Percentiles rank a stretch among this genome's conserved stretches.
These are phyloP conservation scores for Hemiscyllium ocellatum DNA, from an alignment of 2,113 vertebrate species.

Conservation along the genomic window DNA sequence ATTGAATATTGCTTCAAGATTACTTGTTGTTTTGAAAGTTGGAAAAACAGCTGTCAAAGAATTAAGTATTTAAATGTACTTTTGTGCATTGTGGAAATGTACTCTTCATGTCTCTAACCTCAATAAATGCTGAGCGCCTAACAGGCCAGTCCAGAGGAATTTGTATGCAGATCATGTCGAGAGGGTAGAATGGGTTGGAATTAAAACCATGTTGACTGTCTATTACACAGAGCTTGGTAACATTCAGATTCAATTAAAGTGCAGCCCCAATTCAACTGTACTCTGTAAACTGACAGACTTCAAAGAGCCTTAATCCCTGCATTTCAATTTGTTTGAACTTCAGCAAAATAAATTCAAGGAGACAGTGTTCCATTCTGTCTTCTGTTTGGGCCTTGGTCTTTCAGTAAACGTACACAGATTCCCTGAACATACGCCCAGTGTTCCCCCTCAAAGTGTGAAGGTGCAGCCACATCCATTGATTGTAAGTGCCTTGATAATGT, in stretches of 20 bases:
- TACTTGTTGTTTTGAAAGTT: too few species aligned
- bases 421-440: neutral
- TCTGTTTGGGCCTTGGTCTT: neutral
- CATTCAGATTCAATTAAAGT: conserved; percentile 36
- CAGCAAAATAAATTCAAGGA: conserved; percentile 28
- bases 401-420: neutral
- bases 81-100: neutral
- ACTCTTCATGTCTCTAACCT: neutral
- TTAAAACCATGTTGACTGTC: conserved; percentile 35
- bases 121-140: neutral
- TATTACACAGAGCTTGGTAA: conserved; percentile 20
- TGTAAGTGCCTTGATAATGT: neutral
- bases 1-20: neutral
- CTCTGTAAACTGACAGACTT: conserved; percentile 33
- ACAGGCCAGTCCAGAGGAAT: neutral
- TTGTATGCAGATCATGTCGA: conserved; percentile 23
- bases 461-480: neutral
- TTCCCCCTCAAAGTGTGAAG: neutral
- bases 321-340: conserved; percentile 33
- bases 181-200: conserved; percentile 20
- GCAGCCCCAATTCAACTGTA: conserved; percentile 29
- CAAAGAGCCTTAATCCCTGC: conserved; percentile 18
- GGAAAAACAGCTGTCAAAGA: neutral
- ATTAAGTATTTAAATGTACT: neutral
- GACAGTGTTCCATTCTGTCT: neutral